Base-by-base conservation (phyloP, 1,140 invertebrate species). In the Ephestia elutella region DNA sequence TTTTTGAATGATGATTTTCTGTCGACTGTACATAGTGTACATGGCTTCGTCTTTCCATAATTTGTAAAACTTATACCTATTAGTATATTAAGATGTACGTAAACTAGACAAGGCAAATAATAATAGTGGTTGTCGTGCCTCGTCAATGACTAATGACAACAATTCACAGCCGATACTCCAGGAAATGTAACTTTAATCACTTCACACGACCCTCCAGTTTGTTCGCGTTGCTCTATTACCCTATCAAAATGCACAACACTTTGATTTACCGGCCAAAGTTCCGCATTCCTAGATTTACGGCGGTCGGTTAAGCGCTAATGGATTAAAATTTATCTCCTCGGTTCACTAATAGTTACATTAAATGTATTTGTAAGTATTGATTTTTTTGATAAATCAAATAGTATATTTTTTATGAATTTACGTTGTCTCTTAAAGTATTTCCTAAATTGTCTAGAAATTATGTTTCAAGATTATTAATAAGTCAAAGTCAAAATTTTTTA, bases 131-230 rank as follows among this genome's bases (percentile, higher is more conserved):
- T 32, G 3, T 32, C 30, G 30, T 32, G 4, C 11, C 30, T 11
- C 30, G 1, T 32, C 30, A 10, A 32, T 32, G 30, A 32, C 30
- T 44, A 44, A 44, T 44, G 38, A 15, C 38, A 4, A 44, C 15
- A 44, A 44, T 44, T 15, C 15, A 8, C 30, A 15, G n/a, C 38
- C n/a, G 38, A 44, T 32, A 17, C 80, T 73, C 73, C 70, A 65
- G 62, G 66, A 82, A 80, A 85, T 83, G 75, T 74, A 70, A 80
- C 77, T 85, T 85, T 85, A 79, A 85, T 85, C 70, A 75, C 80
- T 85, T 85, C 70, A 74, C 74, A 77, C 75, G 74, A 70, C 70
- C 68, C 62, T 60, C 67, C 71, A 70, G 64, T 70, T 71, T 64
- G 61, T 68, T 68, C 64, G 64, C 74, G 77, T 71, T 72, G 67